Evolutionary conservation across 2,888 invertebrate genomes (phyloP), one percentile per base, ranked within the genome.

Genomic region (Lepidocyrtoides sp.): DNA sequence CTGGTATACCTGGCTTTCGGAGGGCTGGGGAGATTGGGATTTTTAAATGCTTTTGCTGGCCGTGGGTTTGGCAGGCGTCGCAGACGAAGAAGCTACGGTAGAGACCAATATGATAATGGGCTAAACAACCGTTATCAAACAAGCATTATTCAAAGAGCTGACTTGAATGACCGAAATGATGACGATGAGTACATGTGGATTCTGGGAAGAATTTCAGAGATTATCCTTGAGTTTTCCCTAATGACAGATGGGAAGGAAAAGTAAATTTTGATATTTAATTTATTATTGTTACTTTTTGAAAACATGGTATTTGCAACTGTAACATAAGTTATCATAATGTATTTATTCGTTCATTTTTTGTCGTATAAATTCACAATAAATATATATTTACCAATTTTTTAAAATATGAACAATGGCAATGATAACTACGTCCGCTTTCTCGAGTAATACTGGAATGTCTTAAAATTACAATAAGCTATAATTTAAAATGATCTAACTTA

Each of bases 1-100:
- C 48, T 93, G 32, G 60, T 93, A 69, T 93, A 92, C 29, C 29
- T 92, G 26, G 86, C 92, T n/a, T 79, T 92, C 44, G 91, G 89
- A 8, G 92, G 93, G n/a, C 23, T 91, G 8, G 92, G 92, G 8
- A 51, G 82, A n/a, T 29, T 92, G 3, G 83, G 83, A 2, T 14
- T 89, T 44, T 20, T 89, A 0, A 75, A 77, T 44, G 75, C 69
- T 1, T 23, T 83, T 26, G 14, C 72, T 48, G 83, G 83, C n/a
- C 10, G 84, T 26, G 51, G 82, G 3, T 63, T 60, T n/a, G 48
- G 41, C 0, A n/a, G 86, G 23, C 69, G 81, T 17, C 81, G 79
- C n/a, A 85, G 66, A 54, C 26, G 85, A 60, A 75, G 75, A 23
- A 75, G 75, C 29, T 79, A 44, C 41, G 66, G 48, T 17, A 79